Evolutionary conservation across 1,140 invertebrate genomes (phyloP).

Genomic region (Stegodyphus mimosarum): DNA sequence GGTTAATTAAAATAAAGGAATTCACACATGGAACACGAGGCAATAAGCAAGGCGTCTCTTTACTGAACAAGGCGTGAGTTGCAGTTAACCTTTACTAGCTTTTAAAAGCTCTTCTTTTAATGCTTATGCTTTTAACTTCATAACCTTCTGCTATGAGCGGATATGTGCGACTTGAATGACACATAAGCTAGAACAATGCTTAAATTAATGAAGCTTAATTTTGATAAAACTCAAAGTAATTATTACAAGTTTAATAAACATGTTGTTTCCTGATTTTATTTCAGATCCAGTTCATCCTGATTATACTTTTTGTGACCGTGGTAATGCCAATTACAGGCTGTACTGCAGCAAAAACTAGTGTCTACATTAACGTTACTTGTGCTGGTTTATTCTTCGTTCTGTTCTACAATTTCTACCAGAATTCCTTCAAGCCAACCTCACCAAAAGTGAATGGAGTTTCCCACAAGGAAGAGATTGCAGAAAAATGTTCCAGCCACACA

Average conservation of each 20-base stretch:
- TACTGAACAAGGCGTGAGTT: too few relatives aligned
- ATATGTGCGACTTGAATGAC: too few relatives aligned
- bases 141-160: too few relatives aligned
- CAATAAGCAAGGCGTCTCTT: too few relatives aligned
- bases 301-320: constrained; percentile 40
- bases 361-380: constrained; percentile 23
- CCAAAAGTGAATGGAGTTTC: neutral
- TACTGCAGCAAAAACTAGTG: constrained; percentile 32
- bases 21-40: too few relatives aligned
- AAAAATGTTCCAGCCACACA: neutral
- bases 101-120: too few relatives aligned
- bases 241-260: neutral
- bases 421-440: constrained; percentile 20
- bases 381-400: constrained; percentile 36
- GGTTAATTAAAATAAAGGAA: too few relatives aligned
- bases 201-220: too few relatives aligned
- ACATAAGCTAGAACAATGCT: too few relatives aligned
- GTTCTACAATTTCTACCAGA: constrained; percentile 51
- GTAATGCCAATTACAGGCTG: constrained; percentile 39
- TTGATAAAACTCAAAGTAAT: too few relatives aligned
- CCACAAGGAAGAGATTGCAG: neutral
- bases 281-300: constrained; percentile 49
- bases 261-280: neutral
- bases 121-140: too few relatives aligned
- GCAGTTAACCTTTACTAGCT: too few relatives aligned